These are phyloP conservation scores for Antennarius striatus DNA, from an alignment of 2,113 vertebrate species.

Conservation along the genomic window DNA sequence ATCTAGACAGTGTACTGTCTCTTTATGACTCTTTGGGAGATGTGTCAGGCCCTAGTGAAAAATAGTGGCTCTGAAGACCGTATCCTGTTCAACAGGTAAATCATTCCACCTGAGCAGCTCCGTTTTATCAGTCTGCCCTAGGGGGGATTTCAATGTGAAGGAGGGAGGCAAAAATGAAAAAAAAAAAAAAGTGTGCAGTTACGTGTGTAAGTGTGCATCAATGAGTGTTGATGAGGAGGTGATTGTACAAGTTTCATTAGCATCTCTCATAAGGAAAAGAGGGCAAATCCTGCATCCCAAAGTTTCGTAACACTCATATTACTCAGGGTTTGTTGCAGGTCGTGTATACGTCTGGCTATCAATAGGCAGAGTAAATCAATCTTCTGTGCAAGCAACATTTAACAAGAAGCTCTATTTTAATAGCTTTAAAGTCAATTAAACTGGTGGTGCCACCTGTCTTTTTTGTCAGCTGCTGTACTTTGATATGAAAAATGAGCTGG, in stretches of 20 bases:
- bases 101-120: slow-evolving; percentile 64
- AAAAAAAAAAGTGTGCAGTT: neutral
- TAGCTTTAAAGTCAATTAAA: slow-evolving; percentile 53
- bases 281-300: slow-evolving; percentile 7
- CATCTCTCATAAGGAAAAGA: slow-evolving; percentile 23
- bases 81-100: slow-evolving; percentile 65
- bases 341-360: slow-evolving; percentile 27
- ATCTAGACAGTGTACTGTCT: slow-evolving; percentile 36
- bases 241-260: slow-evolving; percentile 26
- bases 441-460: slow-evolving; percentile 50
- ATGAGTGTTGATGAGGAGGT: neutral
- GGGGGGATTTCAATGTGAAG: slow-evolving; percentile 22
- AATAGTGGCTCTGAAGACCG: slow-evolving; percentile 52
- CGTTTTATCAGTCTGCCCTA: slow-evolving; percentile 45
- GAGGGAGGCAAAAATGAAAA: neutral
- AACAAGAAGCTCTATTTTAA: slow-evolving; percentile 52
- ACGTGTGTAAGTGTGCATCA: slow-evolving; percentile 3
- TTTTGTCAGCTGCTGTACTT: slow-evolving; percentile 43
- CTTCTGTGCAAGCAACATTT: slow-evolving; percentile 53
- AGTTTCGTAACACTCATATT: slow-evolving; percentile 13
- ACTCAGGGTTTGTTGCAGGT: slow-evolving; percentile 21
- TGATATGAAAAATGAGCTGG: slow-evolving; percentile 41
- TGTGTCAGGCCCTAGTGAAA: slow-evolving; percentile 54
- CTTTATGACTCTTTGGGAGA: slow-evolving; percentile 59
- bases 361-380: slow-evolving; percentile 41